These are phyloP conservation scores for Hippoglossus stenolepis DNA, from an alignment of 2,113 vertebrate genomes.

Conservation along the genomic window DNA sequence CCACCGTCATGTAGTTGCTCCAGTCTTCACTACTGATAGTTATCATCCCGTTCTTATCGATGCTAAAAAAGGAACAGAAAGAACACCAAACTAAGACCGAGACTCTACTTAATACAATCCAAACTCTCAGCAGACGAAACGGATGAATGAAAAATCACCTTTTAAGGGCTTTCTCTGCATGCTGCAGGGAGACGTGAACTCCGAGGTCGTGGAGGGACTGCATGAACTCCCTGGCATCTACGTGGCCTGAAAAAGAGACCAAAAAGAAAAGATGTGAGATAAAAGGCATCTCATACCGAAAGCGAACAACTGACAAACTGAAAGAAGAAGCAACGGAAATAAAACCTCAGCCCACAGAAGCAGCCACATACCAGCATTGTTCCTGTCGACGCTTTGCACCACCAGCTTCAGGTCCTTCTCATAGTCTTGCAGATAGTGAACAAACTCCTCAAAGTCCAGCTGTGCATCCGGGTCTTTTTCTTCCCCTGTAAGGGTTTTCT, in stretches of 20 bases:
- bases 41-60: conserved; percentile 96
- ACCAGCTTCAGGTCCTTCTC: conserved; percentile 96
- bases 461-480: conserved; percentile 88
- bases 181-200: conserved; percentile 91
- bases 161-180: conserved; percentile 92
- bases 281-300: rapidly evolving
- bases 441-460: conserved; percentile 97
- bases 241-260: conserved; percentile 78
- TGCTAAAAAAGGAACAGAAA: conserved; percentile 78
- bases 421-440: conserved; percentile 96
- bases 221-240: conserved; percentile 91
- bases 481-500: conserved; percentile 91
- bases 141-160: conserved; percentile 79
- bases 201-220: conserved; percentile 93
- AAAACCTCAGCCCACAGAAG: not conserved
- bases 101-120: not conserved
- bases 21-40: conserved; percentile 95
- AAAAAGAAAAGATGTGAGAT: not conserved
- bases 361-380: conserved; percentile 87
- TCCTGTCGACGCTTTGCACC: conserved; percentile 92
- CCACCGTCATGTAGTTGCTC: conserved; percentile 89
- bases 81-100: not conserved
- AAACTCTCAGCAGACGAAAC: not conserved
- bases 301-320: not conserved
- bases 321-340: rapidly evolving